phyloP scores from a whole-genome alignment of 2,888 invertebrate species.

The Catonia carolina region DNA sequence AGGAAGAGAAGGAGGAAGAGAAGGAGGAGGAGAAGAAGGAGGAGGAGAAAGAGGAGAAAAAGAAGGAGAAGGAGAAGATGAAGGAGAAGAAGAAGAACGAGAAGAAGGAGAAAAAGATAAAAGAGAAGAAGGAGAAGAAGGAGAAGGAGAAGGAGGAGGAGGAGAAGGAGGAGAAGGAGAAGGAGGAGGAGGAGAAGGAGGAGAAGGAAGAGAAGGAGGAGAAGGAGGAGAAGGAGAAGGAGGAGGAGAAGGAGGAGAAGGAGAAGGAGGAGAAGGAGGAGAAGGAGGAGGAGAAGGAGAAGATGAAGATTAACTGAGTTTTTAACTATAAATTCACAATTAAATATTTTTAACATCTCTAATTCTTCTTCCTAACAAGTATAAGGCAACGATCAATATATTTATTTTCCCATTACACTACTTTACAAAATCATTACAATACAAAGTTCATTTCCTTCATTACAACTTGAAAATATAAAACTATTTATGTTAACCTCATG shows the following conservation, averaged over 20 bases:
- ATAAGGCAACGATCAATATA: too few relatives aligned
- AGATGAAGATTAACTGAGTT: too few relatives aligned
- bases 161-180: background rate
- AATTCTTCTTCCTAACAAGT: too few relatives aligned
- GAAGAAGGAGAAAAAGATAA: slow-evolving; percentile 10
- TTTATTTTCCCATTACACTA: too few relatives aligned
- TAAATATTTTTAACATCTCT: too few relatives aligned
- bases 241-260: background rate
- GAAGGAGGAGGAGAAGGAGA: background rate
- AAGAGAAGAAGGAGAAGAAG: slow-evolving; percentile 6
- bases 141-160: background rate
- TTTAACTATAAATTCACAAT: too few relatives aligned
- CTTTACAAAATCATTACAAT: too few relatives aligned
- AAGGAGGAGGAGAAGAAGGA: background rate
- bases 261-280: background rate
- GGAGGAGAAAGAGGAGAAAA: background rate
- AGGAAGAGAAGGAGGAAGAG: background rate
- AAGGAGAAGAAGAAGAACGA: slow-evolving; percentile 14
- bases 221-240: background rate
- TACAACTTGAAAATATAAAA: too few relatives aligned
- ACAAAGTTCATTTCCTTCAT: too few relatives aligned
- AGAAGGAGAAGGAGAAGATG: slow-evolving; percentile 1
- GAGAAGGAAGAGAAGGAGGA: background rate
- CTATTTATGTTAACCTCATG: too few relatives aligned
- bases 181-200: slow-evolving; percentile 2